Conservation (phyloP, 2,113 vertebrate species). For the Anthoscopus minutus region DNA sequence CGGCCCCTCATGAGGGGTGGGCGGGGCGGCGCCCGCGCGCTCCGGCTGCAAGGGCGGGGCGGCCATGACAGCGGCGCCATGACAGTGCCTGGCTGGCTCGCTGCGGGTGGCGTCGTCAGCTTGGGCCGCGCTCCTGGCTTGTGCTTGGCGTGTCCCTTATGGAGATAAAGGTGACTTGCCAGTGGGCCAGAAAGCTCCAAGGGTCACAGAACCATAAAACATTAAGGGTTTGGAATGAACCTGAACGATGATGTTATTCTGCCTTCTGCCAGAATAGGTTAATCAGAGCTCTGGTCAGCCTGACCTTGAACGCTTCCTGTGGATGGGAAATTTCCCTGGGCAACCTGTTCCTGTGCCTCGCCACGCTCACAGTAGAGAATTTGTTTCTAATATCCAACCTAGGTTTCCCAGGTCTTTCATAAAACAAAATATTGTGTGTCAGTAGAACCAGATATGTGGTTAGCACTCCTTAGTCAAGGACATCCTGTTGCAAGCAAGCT, state of each 20-base stretch:
- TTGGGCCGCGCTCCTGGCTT: fast-evolving
- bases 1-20: not conserved
- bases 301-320: not conserved
- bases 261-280: fast-evolving
- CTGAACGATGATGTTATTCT: not conserved
- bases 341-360: not conserved
- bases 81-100: not conserved
- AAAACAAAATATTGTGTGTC: not conserved
- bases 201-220: no score
- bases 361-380: not conserved
- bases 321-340: no score
- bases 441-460: not conserved
- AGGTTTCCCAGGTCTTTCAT: not conserved
- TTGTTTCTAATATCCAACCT: not conserved
- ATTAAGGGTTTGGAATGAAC: not conserved
- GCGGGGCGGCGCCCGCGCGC: not conserved
- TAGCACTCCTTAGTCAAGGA: not conserved
- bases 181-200: not conserved
- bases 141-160: fast-evolving
- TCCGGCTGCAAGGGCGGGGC: not conserved
- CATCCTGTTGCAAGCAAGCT: no score
- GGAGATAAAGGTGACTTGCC: fast-evolving
- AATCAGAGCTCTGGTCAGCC: not conserved
- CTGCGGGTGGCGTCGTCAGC: fast-evolving
- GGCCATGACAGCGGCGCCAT: not conserved